Base-by-base conservation (phyloP, 1,140 invertebrate genomes). In the Xylocopa sonorina region DNA sequence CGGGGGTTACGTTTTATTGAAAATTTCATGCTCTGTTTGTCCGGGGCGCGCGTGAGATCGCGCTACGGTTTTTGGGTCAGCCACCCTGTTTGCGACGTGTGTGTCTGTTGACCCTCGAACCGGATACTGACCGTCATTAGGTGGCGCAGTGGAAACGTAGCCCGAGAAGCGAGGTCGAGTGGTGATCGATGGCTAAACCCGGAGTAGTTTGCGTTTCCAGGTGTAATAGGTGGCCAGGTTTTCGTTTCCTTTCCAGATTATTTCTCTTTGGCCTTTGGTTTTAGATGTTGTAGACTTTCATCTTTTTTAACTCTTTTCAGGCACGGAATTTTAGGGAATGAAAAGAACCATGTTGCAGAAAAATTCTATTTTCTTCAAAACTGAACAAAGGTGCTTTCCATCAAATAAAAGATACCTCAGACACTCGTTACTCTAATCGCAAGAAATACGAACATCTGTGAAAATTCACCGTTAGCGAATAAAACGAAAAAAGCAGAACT, bases 21-120 rank as follows among this genome's bases (percentile, higher is more conserved):
- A 77, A 77, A 77, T 77, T 77, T 77, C 55, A 77, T 77, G 75
- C 75, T 60, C 75, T 77, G 66, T 48, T 78, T 78, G 67, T n/a
- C 7, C 24, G 10, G 7, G 4, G 16, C 38, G 57, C 24, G 29
- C 53, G 24, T 53, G 55, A 32, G 55, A 51, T 55, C 32, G 7
- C 27, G 24, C 46, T 43, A 38, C n/a, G 64, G 64, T 79, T 71
- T 79, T 55, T 73, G 32, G 77, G 77, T 79, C 77, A 73, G 41
- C 58, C 21, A 53, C 29, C 57, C 27, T 34, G 48, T 63, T 51
- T 63, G 48, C 55, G 10, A 29, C 53, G 9, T 46, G n/a, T 46
- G n/a, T 57, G 55, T 41, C 38, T 68, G 64, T 41, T 78, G 66
- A 72, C 46, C 67, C 57, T 27, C 55, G 55, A 38, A 62, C 50